Evolutionary conservation across 2,888 invertebrate species (phyloP).

Genomic region (Mellilla xanthometata): DNA sequence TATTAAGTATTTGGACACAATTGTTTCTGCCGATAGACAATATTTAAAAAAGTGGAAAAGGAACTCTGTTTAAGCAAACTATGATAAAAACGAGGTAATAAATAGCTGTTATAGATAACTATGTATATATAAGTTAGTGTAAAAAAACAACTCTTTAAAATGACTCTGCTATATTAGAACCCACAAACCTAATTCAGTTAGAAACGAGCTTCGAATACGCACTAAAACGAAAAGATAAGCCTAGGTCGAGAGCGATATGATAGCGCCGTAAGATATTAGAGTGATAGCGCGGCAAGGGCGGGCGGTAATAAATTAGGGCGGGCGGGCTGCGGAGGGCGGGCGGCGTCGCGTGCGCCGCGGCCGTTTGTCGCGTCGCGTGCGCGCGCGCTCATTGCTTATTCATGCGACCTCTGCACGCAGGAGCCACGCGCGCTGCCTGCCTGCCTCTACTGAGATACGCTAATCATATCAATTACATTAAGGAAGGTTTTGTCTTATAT

Average conservation of each 20-base stretch:
- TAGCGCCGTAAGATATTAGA: constrained; percentile 58
- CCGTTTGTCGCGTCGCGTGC: constrained; percentile 73
- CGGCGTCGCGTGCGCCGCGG: constrained; percentile 70
- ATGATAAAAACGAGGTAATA: too few species aligned
- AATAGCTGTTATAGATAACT: too few species aligned
- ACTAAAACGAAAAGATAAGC: constrained; percentile 10
- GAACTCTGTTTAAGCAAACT: too few species aligned
- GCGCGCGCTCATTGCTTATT: constrained; percentile 80
- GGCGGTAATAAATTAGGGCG: constrained; percentile 69
- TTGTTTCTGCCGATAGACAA: too few species aligned
- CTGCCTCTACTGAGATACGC: constrained; percentile 29
- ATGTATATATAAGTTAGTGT: too few species aligned
- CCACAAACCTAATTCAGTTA: too few species aligned
- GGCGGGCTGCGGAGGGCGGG: constrained; percentile 40
- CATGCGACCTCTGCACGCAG: constrained; percentile 71
- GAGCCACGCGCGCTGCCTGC: constrained; percentile 19
- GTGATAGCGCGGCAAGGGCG: constrained; percentile 55
- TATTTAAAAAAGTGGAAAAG: too few species aligned
- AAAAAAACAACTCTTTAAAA: too few species aligned
- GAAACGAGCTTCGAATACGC: too few species aligned
- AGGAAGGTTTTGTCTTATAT: too few species aligned
- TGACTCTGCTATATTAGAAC: too few species aligned
- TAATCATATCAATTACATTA: constrained; percentile 8
- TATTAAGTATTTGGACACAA: too few species aligned
- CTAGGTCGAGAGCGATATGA: constrained; percentile 43